Percentiles rank a stretch among this genome's conserved stretches.
Evolutionary conservation across 1,140 invertebrate species (phyloP).

Genomic region (Trichonephila clavata): DNA sequence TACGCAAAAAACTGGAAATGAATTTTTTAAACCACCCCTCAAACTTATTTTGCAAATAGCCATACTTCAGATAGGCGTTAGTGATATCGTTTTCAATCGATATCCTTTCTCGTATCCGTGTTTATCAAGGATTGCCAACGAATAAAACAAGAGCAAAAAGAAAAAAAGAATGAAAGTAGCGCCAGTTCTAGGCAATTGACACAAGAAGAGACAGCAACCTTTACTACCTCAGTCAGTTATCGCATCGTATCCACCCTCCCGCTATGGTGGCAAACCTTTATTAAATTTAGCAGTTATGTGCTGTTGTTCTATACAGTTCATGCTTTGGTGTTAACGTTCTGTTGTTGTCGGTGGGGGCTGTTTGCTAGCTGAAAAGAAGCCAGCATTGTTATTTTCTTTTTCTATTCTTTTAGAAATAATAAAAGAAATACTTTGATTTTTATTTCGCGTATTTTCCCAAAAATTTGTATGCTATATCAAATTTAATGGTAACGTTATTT

Average conservation of each 20-base stretch:
- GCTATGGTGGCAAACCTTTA: slow-evolving; percentile 46
- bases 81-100: slow-evolving; percentile 59
- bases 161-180: not conserved
- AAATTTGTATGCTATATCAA: too few relatives aligned
- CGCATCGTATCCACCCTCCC: not conserved
- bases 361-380: slow-evolving; percentile 33
- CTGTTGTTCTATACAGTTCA: not conserved
- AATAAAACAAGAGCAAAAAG: slow-evolving; percentile 13
- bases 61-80: slow-evolving; percentile 5
- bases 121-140: slow-evolving; percentile 25
- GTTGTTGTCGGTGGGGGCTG: not conserved
- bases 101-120: slow-evolving; percentile 26
- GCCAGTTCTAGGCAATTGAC: slow-evolving; percentile 7
- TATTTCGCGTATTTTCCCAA: too few relatives aligned
- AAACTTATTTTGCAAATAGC: slow-evolving; percentile 17
- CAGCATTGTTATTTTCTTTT: not conserved
- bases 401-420: too few relatives aligned
- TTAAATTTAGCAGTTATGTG: slow-evolving; percentile 63
- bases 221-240: slow-evolving; percentile 59
- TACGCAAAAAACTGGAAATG: too few relatives aligned
- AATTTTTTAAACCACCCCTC: not conserved
- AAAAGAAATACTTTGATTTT: too few relatives aligned
- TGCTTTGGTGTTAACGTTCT: slow-evolving; percentile 57
- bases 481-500: too few relatives aligned
- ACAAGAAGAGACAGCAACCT: slow-evolving; percentile 45